phyloP scores from a whole-genome alignment of 2,113 vertebrate genomes.

The Chitala chitala region DNA sequence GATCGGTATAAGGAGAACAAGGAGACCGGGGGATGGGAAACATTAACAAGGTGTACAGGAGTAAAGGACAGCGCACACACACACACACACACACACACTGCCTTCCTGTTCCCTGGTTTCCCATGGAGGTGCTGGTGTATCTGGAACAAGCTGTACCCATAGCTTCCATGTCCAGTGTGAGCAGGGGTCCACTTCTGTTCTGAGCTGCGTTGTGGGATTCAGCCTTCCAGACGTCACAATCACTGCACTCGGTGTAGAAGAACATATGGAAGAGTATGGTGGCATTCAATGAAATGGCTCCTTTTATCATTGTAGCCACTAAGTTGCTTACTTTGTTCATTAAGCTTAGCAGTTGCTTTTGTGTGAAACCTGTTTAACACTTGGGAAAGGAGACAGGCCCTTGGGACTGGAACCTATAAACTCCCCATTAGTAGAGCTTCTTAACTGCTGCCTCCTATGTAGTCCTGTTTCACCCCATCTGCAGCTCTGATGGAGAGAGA shows the following conservation, averaged over 20 bases:
- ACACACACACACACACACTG: too few relatives aligned
- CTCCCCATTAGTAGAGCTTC: not conserved
- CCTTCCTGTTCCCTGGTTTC: not conserved
- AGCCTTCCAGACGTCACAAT: too few relatives aligned
- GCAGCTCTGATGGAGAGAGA: conserved; percentile 24
- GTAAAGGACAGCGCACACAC: not conserved
- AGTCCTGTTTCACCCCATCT: not conserved
- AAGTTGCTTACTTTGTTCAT: not conserved
- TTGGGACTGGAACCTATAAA: too few relatives aligned
- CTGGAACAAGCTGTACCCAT: too few relatives aligned
- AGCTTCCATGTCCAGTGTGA: too few relatives aligned
- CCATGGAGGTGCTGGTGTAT: not conserved
- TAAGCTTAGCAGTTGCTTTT: not conserved
- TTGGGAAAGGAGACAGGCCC: too few relatives aligned
- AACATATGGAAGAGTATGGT: too few relatives aligned
- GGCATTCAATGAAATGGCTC: not conserved
- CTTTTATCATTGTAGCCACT: not conserved
- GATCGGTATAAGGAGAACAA: not conserved
- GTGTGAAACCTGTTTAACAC: too few relatives aligned
- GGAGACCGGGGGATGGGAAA: too few relatives aligned
- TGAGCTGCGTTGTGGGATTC: too few relatives aligned
- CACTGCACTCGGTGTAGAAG: too few relatives aligned
- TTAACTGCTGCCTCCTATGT: not conserved
- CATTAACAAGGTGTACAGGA: not conserved
- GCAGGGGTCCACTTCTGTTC: not conserved